Conservation (phyloP, 1,140 invertebrate species). For the Charaxes varanes region DNA sequence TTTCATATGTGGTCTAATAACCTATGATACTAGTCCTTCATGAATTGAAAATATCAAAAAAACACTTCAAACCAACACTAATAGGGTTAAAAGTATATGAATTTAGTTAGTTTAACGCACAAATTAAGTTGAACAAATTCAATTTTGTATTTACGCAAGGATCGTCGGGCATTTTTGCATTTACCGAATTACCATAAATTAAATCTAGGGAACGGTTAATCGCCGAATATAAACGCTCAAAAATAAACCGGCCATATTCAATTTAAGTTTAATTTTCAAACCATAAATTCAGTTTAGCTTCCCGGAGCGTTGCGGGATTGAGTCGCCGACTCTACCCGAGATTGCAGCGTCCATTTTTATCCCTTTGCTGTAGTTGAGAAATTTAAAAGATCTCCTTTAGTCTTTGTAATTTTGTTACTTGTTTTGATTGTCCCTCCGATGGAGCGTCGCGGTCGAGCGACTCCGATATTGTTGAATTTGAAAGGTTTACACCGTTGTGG, state of each 20-base stretch:
- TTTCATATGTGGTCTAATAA: no score
- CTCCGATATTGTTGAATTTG: slow-evolving; percentile 9
- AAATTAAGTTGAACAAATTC: no score
- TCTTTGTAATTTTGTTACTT: slow-evolving; percentile 55
- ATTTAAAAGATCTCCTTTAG: slow-evolving; percentile 52
- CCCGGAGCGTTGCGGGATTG: slow-evolving; percentile 53
- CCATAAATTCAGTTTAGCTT: slow-evolving; percentile 69
- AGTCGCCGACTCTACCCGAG: slow-evolving; percentile 48
- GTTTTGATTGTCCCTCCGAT: slow-evolving; percentile 45
- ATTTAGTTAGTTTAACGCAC: no score
- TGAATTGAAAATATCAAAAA: no score
- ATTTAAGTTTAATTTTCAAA: slow-evolving; percentile 72
- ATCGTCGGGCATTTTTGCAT: no score
- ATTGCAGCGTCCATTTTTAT: slow-evolving; percentile 66
- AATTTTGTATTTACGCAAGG: no score
- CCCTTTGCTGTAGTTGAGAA: slow-evolving; percentile 59
- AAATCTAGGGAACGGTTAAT: slow-evolving; percentile 36
- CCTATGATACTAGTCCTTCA: no score
- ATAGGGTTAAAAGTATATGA: neutral
- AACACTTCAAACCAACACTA: no score
- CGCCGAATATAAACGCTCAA: slow-evolving; percentile 38
- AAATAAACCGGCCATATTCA: slow-evolving; percentile 62
- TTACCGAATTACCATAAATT: slow-evolving; percentile 42
- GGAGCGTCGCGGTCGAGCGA: slow-evolving; percentile 24
- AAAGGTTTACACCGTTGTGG: slow-evolving; percentile 2